A percentile compares a stretch with the other conserved stretches of the same genome.
phyloP scores from a whole-genome alignment of 53 echinoderm and acorn worm species.

The Pentamera pediparva region DNA sequence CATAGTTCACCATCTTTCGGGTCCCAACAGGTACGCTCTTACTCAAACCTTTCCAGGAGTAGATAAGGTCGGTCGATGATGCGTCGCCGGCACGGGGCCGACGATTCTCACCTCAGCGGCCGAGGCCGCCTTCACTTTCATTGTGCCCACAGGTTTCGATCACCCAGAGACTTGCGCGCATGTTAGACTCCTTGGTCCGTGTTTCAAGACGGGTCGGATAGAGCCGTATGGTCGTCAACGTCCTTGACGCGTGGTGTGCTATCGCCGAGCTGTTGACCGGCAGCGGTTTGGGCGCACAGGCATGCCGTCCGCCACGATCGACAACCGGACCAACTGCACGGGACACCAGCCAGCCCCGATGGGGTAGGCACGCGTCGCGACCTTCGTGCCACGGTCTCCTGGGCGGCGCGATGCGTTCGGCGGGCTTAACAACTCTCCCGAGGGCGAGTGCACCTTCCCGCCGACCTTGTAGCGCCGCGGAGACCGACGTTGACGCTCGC shows the following conservation, averaged over 20 bases:
- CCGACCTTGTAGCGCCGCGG: too few relatives aligned
- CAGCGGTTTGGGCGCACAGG: conserved; percentile 1
- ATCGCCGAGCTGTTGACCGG: neutral
- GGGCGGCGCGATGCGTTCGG: too few relatives aligned
- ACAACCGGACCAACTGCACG: neutral
- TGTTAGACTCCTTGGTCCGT: conserved; percentile 48
- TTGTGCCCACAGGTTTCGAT: conserved; percentile 55
- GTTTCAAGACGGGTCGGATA: too few relatives aligned
- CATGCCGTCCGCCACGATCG: conserved; percentile 1
- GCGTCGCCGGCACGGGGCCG: conserved; percentile 35
- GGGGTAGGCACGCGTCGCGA: too few relatives aligned
- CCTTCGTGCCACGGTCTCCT: too few relatives aligned
- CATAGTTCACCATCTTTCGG: too few relatives aligned
- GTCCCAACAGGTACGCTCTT: too few relatives aligned
- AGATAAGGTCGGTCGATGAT: too few relatives aligned
- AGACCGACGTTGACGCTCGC: too few relatives aligned
- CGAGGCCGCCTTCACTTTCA: conserved; percentile 55
- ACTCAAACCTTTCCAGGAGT: too few relatives aligned
- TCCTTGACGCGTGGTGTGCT: neutral
- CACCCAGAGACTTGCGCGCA: conserved; percentile 53
- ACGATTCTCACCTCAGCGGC: conserved; percentile 42
- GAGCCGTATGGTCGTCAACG: neutral
- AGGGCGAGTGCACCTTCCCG: too few relatives aligned
- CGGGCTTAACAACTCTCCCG: too few relatives aligned
- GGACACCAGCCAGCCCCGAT: neutral